Conservation (phyloP, 2,113 vertebrate species). For the Lethenteron reissneri region DNA sequence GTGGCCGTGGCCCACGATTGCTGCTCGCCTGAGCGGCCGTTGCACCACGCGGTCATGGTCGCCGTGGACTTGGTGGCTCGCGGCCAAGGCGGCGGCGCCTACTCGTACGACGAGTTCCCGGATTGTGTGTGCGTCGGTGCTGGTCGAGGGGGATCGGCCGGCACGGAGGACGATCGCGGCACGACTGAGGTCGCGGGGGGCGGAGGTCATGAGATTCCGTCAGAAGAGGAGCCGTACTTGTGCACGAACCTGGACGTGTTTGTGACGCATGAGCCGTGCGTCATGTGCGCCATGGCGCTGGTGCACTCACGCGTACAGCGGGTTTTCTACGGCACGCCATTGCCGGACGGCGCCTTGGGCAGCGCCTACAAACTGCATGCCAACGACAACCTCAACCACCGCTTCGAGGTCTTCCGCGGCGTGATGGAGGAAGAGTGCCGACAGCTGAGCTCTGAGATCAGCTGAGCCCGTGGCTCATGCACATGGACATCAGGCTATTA, state of each 20-base stretch:
- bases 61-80: conserved; percentile 48
- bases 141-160: too few species aligned
- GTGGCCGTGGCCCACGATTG: conserved; percentile 42
- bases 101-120: conserved; percentile 18
- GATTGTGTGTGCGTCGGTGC: conserved; percentile 16
- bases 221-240: conserved; percentile 28
- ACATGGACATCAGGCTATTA: too few species aligned
- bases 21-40: conserved; percentile 15
- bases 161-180: not conserved
- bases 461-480: too few species aligned
- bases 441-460: conserved; percentile 14
- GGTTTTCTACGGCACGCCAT: conserved; percentile 39
- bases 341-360: conserved; percentile 37
- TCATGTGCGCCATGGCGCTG: conserved; percentile 63
- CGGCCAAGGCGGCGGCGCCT: conserved; percentile 37
- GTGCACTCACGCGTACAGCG: conserved; percentile 46
- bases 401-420: conserved; percentile 42
- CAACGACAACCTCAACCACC: conserved; percentile 43
- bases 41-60: conserved; percentile 55
- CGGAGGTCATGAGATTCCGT: too few species aligned
- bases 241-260: conserved; percentile 58
- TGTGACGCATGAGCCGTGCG: conserved; percentile 47
- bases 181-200: not conserved
- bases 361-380: conserved; percentile 39
- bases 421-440: conserved; percentile 29